Percentiles rank a stretch among this genome's conserved stretches.
phyloP scores from a whole-genome alignment of 37 sponge, comb jelly and placozoan genomes.

The Oopsacas minuta region DNA sequence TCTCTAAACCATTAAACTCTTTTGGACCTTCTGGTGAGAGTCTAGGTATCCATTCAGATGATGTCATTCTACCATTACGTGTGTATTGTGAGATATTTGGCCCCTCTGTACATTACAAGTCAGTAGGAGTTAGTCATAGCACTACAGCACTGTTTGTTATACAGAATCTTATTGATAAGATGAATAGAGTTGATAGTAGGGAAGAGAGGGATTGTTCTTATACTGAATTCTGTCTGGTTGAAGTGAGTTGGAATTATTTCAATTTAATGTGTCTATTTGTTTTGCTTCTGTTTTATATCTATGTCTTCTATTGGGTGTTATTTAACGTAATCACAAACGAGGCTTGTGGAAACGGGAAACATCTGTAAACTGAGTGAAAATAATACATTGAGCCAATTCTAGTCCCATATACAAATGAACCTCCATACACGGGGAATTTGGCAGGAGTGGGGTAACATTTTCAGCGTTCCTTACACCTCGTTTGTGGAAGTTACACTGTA shows the following conservation, averaged over 20 bases:
- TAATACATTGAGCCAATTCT: too few relatives aligned
- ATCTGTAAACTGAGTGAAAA: too few relatives aligned
- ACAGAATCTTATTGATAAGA: not conserved
- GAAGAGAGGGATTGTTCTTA: not conserved
- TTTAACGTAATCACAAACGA: too few relatives aligned
- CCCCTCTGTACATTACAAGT: not conserved
- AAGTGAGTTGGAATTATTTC: not conserved
- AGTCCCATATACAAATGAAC: too few relatives aligned
- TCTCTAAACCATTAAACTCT: not conserved
- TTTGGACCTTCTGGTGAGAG: not conserved
- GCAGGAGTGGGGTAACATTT: too few relatives aligned
- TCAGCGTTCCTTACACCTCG: too few relatives aligned
- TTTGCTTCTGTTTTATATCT: too few relatives aligned
- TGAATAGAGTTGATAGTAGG: not conserved
- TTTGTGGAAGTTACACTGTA: not conserved
- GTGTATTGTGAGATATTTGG: conserved; percentile 1
- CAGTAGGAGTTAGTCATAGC: not conserved
- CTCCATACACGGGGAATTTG: too few relatives aligned
- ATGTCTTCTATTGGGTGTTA: too few relatives aligned
- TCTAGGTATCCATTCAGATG: not conserved
- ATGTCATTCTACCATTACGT: not conserved
- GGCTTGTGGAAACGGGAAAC: too few relatives aligned
- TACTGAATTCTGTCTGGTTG: not conserved
- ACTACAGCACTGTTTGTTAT: not conserved
- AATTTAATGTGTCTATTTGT: too few relatives aligned